These are phyloP conservation scores for Hypomecis atomaria DNA, from an alignment of 2,888 invertebrate genomes.

Conservation along the genomic window DNA sequence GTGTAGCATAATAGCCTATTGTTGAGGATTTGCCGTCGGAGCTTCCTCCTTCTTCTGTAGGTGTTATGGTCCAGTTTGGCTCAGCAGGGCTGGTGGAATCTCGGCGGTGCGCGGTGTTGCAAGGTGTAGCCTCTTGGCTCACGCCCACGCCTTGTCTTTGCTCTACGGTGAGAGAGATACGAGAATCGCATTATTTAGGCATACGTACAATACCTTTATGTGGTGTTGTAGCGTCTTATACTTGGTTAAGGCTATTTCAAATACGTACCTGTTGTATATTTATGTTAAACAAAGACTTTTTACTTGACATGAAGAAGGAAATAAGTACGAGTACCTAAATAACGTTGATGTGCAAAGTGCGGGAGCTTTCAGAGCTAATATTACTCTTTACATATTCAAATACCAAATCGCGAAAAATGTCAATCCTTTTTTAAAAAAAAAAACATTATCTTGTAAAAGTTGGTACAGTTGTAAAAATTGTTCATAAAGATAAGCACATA, in stretches of 20 bases:
- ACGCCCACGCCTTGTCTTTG: conserved; percentile 52
- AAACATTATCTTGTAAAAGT: too few species aligned
- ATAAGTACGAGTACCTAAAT: too few species aligned
- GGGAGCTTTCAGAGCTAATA: too few species aligned
- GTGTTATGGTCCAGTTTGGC: conserved; percentile 5
- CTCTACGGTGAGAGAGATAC: conserved; percentile 37
- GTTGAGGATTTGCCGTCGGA: conserved; percentile 31
- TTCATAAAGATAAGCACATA: too few species aligned
- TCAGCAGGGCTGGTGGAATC: conserved; percentile 32
- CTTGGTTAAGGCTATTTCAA: not conserved
- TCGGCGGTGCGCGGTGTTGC: conserved; percentile 47
- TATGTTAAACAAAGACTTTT: too few species aligned
- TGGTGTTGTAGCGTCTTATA: not conserved
- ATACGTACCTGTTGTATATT: too few species aligned
- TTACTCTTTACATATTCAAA: too few species aligned
- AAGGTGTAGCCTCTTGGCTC: conserved; percentile 47
- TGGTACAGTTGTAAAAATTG: too few species aligned
- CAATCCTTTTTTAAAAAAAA: too few species aligned
- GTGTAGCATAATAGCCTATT: conserved; percentile 48
- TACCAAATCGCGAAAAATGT: too few species aligned
- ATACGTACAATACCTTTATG: conserved; percentile 1
- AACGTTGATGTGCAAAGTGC: too few species aligned
- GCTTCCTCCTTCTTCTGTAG: not conserved
- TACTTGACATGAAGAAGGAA: too few species aligned
- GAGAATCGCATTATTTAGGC: conserved; percentile 27